These are phyloP conservation scores for Dromococcyx pavoninus DNA, from an alignment of 2,797 vertebrate genomes.

Conservation along the genomic window DNA sequence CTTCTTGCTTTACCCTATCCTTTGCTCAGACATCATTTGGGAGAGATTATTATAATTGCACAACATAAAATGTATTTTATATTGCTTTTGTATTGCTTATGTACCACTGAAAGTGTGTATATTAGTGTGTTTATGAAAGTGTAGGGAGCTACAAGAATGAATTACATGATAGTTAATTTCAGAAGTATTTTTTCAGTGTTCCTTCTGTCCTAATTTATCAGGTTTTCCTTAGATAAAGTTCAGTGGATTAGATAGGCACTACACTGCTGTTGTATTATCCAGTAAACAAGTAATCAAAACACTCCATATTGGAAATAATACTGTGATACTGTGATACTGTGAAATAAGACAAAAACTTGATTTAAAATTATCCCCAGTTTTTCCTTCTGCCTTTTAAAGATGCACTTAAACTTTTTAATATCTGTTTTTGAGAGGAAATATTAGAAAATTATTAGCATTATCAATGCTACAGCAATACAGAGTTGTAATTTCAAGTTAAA, in stretches of 20 bases:
- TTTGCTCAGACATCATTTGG: slow-evolving; percentile 1
- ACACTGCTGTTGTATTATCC: background rate
- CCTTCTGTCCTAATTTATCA: background rate
- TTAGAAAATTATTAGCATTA: background rate
- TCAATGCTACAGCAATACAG: background rate
- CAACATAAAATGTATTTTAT: background rate
- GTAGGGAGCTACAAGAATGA: background rate
- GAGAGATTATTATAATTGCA: background rate
- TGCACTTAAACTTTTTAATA: background rate
- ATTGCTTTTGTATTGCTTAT: background rate
- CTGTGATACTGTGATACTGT: no score
- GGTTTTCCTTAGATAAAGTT: background rate
- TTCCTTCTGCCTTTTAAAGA: background rate
- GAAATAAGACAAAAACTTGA: background rate
- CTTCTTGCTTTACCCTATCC: background rate
- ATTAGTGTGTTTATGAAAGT: background rate
- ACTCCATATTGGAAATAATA: background rate
- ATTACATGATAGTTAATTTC: background rate
- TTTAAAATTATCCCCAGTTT: background rate
- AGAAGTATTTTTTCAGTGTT: background rate
- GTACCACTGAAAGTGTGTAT: background rate
- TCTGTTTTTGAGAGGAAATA: background rate
- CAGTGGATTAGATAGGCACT: background rate
- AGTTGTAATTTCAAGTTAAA: background rate
- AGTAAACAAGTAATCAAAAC: background rate